phyloP scores from a whole-genome alignment of 2,888 invertebrate genomes.

The Chrysina gloriosa region DNA sequence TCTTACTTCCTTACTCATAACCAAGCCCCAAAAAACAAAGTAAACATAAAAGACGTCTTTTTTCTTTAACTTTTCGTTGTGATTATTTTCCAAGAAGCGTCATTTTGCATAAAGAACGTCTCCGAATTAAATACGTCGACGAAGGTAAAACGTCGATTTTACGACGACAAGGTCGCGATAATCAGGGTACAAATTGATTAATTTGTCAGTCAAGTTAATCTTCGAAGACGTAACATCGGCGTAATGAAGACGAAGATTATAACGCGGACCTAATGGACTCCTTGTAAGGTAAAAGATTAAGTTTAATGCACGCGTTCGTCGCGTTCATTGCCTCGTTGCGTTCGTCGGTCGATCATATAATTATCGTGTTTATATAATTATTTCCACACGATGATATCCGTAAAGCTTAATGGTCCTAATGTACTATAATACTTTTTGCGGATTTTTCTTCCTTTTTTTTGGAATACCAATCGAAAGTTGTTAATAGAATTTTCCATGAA shows the following conservation, averaged over 20 bases:
- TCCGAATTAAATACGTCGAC: background rate
- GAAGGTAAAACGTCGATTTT: background rate
- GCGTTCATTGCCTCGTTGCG: too few species aligned
- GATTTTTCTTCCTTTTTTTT: too few species aligned
- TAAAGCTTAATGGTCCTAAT: background rate
- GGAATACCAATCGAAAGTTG: too few species aligned
- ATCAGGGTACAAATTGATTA: slow-evolving; percentile 5
- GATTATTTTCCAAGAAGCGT: too few species aligned
- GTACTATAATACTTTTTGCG: background rate
- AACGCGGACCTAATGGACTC: background rate
- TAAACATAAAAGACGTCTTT: too few species aligned
- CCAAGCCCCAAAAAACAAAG: too few species aligned
- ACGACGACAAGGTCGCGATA: background rate
- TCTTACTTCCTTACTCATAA: too few species aligned
- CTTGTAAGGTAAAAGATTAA: slow-evolving; percentile 1
- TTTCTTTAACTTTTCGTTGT: too few species aligned
- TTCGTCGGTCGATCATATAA: background rate
- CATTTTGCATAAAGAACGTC: background rate
- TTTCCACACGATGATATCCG: background rate
- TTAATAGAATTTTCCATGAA: too few species aligned
- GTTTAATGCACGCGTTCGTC: background rate
- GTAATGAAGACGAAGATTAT: background rate
- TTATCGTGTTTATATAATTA: background rate
- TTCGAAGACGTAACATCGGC: background rate
- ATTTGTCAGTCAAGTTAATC: background rate